Evolutionary conservation across 2,113 vertebrate species (phyloP).

Genomic region (Mesocricetus auratus): DNA sequence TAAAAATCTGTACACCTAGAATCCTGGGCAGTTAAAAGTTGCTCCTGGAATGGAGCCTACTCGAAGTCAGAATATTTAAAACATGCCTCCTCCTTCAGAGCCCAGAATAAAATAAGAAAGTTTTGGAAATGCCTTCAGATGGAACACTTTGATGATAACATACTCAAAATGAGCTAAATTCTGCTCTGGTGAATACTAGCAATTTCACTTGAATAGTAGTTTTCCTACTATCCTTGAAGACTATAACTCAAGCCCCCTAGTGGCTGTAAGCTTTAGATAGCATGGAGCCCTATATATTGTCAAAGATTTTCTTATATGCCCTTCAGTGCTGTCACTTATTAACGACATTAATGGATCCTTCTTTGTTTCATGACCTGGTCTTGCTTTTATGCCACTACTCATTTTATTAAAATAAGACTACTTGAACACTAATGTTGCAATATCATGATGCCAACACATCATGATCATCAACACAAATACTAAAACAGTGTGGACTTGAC

Average conservation of each 20-base stretch:
- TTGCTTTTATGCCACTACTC: not conserved
- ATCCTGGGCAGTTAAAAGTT: constrained; percentile 15
- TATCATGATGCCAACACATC: not conserved
- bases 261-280: not conserved
- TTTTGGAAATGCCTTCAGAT: constrained; percentile 30
- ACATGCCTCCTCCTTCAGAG: not conserved
- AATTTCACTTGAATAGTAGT: not conserved
- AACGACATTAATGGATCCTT: not conserved
- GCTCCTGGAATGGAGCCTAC: constrained; percentile 7
- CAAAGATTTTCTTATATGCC: not conserved
- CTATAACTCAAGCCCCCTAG: not conserved
- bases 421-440: not conserved
- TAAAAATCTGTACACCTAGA: not conserved
- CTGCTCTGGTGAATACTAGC: not conserved
- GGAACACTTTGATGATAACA: not conserved
- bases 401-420: not conserved
- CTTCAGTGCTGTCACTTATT: not conserved
- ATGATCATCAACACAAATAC: not conserved
- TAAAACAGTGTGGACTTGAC: not conserved
- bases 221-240: not conserved
- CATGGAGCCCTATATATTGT: not conserved
- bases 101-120: not conserved
- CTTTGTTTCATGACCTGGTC: no score
- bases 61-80: constrained; percentile 39
- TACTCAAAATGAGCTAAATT: constrained; percentile 33